phyloP scores from a whole-genome alignment of 2,797 vertebrate genomes.

The Dendrocincla fuliginosa region DNA sequence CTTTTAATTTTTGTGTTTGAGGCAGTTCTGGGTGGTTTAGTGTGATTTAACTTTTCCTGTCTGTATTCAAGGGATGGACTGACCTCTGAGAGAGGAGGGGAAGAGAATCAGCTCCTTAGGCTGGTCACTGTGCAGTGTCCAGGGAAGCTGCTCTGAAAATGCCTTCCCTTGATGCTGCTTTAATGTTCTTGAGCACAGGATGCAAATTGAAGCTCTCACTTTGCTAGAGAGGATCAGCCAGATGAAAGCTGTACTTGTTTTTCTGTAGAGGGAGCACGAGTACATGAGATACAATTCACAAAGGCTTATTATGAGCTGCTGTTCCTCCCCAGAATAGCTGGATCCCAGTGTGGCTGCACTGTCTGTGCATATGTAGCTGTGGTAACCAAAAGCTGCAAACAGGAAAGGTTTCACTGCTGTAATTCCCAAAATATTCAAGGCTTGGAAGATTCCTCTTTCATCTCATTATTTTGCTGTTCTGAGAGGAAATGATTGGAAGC shows the following conservation, averaged over 20 bases:
- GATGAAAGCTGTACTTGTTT: neutral
- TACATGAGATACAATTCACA: neutral
- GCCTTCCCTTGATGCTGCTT: neutral
- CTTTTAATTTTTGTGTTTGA: neutral
- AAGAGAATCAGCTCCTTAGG: neutral
- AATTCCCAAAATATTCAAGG: neutral
- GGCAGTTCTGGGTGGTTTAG: neutral
- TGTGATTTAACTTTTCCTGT: neutral
- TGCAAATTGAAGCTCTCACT: neutral
- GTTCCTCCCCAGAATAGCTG: neutral
- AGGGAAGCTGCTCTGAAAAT: neutral
- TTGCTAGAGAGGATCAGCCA: neutral
- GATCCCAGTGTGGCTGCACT: neutral
- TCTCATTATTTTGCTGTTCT: neutral
- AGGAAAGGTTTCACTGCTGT: neutral
- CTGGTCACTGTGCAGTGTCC: neutral
- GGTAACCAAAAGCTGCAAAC: neutral
- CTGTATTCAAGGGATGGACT: neutral
- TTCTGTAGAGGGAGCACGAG: slow-evolving; percentile 41
- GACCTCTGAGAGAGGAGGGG: neutral
- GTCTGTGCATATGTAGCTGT: neutral
- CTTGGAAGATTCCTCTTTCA: neutral
- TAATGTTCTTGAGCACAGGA: neutral
- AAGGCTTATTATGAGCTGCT: neutral
- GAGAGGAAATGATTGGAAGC: neutral